A percentile compares a stretch with the other conserved stretches of the same genome.
phyloP scores from a whole-genome alignment of 64 coral and sea anemone genomes.

The Porites lutea region DNA sequence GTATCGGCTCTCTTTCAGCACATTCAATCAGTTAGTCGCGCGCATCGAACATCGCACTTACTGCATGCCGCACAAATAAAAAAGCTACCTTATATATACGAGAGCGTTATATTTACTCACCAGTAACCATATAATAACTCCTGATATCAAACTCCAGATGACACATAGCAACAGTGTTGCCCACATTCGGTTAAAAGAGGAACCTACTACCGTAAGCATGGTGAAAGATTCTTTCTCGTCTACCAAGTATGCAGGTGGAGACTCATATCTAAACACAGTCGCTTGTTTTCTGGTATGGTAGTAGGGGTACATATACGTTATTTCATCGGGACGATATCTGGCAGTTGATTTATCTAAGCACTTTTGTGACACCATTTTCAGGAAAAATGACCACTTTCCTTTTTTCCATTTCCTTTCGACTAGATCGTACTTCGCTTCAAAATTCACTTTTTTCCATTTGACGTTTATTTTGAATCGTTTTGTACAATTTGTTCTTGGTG shows the following conservation, averaged over 20 bases:
- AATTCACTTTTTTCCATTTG: neutral
- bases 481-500: neutral
- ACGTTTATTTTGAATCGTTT: neutral
- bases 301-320: neutral
- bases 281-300: no score
- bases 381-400: neutral
- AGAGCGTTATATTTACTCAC: neutral
- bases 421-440: neutral
- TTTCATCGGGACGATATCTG: neutral
- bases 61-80: no score
- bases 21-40: no score
- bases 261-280: neutral
- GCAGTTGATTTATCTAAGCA: neutral
- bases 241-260: neutral
- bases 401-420: neutral
- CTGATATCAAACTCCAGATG: constrained; percentile 11
- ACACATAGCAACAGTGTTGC: neutral
- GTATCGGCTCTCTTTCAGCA: no score
- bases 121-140: constrained; percentile 42
- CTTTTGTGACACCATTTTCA: neutral
- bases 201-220: neutral
- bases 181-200: neutral
- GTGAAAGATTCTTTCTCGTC: neutral
- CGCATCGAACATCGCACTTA: no score
- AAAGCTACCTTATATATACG: no score